These are phyloP conservation scores for Onychomys torridus DNA, from an alignment of 2,797 vertebrate species.

Conservation along the genomic window DNA sequence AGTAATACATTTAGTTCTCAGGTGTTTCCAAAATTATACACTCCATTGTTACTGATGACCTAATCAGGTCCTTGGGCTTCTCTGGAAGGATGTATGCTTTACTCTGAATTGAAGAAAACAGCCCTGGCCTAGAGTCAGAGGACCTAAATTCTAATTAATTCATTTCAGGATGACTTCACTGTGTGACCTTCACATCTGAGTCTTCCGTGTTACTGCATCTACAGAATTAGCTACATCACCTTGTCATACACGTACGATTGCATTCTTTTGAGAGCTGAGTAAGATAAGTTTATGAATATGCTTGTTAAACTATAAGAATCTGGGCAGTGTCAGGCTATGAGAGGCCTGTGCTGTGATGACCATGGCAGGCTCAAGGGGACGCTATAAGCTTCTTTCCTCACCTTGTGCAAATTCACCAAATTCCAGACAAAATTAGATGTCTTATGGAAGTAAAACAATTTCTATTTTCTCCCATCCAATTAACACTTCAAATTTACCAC, in stretches of 20 bases:
- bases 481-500: constrained; percentile 56
- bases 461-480: constrained; percentile 47
- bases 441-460: constrained; percentile 46
- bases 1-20: neutral
- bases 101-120: constrained; percentile 1
- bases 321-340: neutral
- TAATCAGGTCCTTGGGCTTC: neutral
- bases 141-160: neutral
- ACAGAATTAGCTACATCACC: neutral
- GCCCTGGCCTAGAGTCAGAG: neutral
- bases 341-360: neutral
- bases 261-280: neutral
- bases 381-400: neutral
- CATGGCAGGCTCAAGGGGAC: neutral
- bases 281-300: neutral
- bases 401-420: constrained; percentile 36
- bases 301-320: neutral
- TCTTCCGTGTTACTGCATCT: neutral
- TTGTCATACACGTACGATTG: neutral
- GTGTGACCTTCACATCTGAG: neutral
- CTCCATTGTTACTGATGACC: constrained; percentile 1
- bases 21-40: neutral
- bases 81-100: neutral
- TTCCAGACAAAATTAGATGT: constrained; percentile 27
- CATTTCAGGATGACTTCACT: neutral